Conservation (phyloP, 2,113 vertebrate genomes). For the Pholis gunnellus region DNA sequence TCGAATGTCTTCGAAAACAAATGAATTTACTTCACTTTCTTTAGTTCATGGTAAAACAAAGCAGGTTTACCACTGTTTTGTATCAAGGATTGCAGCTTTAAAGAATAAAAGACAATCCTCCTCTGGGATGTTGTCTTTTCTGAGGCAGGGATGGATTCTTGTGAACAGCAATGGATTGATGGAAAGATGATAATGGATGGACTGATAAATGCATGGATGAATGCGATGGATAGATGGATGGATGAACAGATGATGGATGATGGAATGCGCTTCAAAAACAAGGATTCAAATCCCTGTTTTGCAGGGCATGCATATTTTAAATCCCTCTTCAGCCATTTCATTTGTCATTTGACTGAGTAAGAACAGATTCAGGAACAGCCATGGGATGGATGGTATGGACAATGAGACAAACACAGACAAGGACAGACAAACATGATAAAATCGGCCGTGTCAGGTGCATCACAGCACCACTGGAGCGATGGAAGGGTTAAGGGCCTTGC, state of each 20-base stretch:
- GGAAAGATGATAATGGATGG: constrained; percentile 52
- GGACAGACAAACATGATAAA: constrained; percentile 57
- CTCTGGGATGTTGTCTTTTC: constrained; percentile 71
- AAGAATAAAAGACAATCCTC: constrained; percentile 75
- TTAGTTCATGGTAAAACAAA: background rate
- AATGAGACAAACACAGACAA: constrained; percentile 44
- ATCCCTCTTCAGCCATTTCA: constrained; percentile 55
- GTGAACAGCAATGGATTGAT: constrained; percentile 55
- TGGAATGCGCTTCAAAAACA: constrained; percentile 56
- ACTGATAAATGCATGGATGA: constrained; percentile 39
- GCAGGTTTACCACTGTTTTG: background rate
- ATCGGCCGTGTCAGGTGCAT: constrained; percentile 44
- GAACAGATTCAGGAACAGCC: constrained; percentile 53
- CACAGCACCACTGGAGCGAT: constrained; percentile 36
- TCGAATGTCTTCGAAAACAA: background rate
- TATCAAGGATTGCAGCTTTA: constrained; percentile 78
- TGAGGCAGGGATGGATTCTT: constrained; percentile 45
- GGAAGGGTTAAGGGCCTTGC: constrained; percentile 66
- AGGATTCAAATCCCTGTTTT: constrained; percentile 51
- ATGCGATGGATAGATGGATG: constrained; percentile 54
- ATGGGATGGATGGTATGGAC: constrained; percentile 47
- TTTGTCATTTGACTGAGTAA: constrained; percentile 10
- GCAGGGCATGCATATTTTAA: constrained; percentile 68
- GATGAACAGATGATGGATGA: constrained; percentile 55
- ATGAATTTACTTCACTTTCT: background rate